Base-by-base conservation (phyloP, 2,888 invertebrate species). In the Himalopsyche japonica region DNA sequence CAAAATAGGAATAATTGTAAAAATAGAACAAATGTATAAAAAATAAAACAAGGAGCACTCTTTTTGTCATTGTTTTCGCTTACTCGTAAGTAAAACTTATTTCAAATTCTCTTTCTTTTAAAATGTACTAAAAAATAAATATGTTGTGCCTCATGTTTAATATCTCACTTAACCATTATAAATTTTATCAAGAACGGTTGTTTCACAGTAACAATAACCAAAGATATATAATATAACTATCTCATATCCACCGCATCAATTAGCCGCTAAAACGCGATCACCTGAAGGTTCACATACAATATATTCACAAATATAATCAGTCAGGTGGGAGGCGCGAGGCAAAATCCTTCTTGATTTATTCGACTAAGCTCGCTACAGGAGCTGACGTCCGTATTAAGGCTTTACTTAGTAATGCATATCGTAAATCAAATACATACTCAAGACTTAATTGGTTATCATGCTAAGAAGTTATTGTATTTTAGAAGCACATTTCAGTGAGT, bases 321-420 rank as follows among this genome's bases (percentile, higher is more conserved):
- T 57, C 57, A 57, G 57, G 57, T 57, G 57, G 57, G 57, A 57
- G 27, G 34, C 34, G 76, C n/a, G n/a, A 76, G 37, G 43, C 34
- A 79, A 49, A 79, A 80, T 80, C 79, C 78, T 20, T 6, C 6
- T 12, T 82, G 82, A 82, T 82, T 82, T 82, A 82, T 82, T 32
- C 43, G 34, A 79, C 43, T 79, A 79, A 82, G 78, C 82, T 8
- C 57, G 47, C 78, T 79, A 32, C 76, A 76, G 34, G 43, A 48
- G 48, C 34, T 80, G 80, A 80, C 80, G 43, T 49, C 80, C 47
- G 48, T 27, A 49, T 49, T 47, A 49, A 47, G 18, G 20, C 57
- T 57, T 57, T 57, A 24, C 30, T 49, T 27, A 49, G 48, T 48
- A 32, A 70, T 64, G 78, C 82, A 12, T 37, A 57, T 76, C 57